These are phyloP conservation scores for Nematostella vectensis DNA, from an alignment of 92 coral and sea anemone genomes.

Conservation along the genomic window DNA sequence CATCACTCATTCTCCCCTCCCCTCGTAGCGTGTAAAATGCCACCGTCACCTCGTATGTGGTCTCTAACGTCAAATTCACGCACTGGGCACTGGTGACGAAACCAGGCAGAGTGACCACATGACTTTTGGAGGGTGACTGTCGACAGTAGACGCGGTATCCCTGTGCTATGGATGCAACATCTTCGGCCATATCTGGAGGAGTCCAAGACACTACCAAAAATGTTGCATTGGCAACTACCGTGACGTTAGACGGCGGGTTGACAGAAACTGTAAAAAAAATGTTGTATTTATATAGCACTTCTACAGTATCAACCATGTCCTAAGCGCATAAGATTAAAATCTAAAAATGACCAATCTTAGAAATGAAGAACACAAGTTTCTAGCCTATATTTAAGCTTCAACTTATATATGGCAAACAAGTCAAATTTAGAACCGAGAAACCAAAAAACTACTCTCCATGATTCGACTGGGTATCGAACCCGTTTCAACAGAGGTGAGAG, in stretches of 20 bases:
- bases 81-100: neutral
- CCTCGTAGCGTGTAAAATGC: constrained; percentile 35
- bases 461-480: too few relatives aligned
- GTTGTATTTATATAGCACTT: too few relatives aligned
- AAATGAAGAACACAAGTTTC: too few relatives aligned
- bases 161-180: constrained; percentile 3
- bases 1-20: constrained; percentile 29
- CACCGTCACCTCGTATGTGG: constrained; percentile 15
- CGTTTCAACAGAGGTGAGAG: too few relatives aligned
- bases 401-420: too few relatives aligned
- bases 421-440: too few relatives aligned
- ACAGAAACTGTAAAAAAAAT: neutral
- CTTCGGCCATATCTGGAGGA: constrained; percentile 13
- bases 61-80: neutral
- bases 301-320: too few relatives aligned
- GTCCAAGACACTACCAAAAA: constrained; percentile 32
- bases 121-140: neutral
- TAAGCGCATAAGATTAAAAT: too few relatives aligned
- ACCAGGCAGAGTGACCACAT: neutral
- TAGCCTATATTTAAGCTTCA: too few relatives aligned
- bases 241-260: constrained; percentile 21
- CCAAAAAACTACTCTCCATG: too few relatives aligned
- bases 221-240: constrained; percentile 1
- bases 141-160: constrained; percentile 34
- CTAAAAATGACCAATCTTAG: too few relatives aligned